phyloP scores from a whole-genome alignment of 1,140 invertebrate species.

The Brachionus angularis region DNA sequence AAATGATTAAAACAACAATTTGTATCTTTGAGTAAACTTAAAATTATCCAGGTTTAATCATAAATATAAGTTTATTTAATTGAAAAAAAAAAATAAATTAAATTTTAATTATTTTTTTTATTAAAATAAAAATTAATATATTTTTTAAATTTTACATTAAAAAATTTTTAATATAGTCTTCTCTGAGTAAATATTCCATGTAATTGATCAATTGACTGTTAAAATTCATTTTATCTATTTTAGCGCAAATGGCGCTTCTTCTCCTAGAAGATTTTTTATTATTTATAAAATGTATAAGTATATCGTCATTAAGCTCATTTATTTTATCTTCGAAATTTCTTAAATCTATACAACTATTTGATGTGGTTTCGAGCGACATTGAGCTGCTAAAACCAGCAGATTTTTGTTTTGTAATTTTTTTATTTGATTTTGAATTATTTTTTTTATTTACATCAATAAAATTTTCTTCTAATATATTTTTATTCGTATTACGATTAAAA shows the following conservation, averaged over 20 bases:
- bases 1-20: no score
- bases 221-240: conserved; percentile 19
- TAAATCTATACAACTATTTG: conserved; percentile 15
- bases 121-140: neutral
- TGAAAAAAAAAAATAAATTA: neutral
- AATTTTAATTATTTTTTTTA: neutral
- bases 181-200: conserved; percentile 42
- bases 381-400: neutral
- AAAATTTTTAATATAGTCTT: conserved; percentile 44
- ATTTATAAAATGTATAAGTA: conserved; percentile 13
- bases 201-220: conserved; percentile 30
- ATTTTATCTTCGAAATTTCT: conserved; percentile 14
- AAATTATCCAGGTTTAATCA: no score
- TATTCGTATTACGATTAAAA: no score
- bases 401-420: neutral
- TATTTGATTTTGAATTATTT: no score
- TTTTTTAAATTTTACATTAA: conserved; percentile 38
- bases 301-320: conserved; percentile 7
- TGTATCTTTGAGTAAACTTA: no score
- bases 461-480: no score
- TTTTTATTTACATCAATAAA: no score
- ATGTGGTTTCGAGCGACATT: neutral
- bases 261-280: neutral
- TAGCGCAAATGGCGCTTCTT: conserved; percentile 4
- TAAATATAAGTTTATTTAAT: neutral